Percentiles rank a stretch among this genome's conserved stretches.
Conservation (phyloP, 2,113 vertebrate species). For the Poicephalus gulielmi region DNA sequence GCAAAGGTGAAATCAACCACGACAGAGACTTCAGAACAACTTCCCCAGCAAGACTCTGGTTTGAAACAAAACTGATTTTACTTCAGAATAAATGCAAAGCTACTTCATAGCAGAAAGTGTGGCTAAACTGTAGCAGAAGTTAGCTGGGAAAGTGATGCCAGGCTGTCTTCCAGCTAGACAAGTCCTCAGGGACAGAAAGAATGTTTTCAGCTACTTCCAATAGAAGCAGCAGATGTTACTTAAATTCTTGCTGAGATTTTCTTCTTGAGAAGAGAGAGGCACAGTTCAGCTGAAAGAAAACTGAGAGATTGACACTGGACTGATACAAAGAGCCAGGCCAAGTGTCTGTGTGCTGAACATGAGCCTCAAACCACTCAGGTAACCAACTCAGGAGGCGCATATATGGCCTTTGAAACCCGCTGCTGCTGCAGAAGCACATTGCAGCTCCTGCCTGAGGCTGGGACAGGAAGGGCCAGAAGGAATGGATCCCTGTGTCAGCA, state of each 20-base stretch:
- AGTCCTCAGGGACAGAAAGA: not conserved
- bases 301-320: not conserved
- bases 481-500: not conserved
- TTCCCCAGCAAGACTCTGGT: not conserved
- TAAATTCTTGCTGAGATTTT: not conserved
- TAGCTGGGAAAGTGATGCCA: not conserved
- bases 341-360: not conserved
- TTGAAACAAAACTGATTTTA: not conserved
- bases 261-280: not conserved
- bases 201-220: not conserved
- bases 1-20: not conserved
- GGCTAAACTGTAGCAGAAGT: not conserved
- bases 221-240: not conserved
- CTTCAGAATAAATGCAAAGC: not conserved
- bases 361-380: not conserved
- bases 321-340: not conserved
- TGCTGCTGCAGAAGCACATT: not conserved
- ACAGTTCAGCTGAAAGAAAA: not conserved
- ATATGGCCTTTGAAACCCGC: not conserved
- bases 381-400: not conserved
- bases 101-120: not conserved
- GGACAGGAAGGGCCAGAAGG: not conserved
- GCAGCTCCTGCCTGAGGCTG: not conserved
- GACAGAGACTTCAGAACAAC: not conserved
- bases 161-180: not conserved